phyloP scores from a whole-genome alignment of 1,140 invertebrate species.

The Dendrolimus punctatus region DNA sequence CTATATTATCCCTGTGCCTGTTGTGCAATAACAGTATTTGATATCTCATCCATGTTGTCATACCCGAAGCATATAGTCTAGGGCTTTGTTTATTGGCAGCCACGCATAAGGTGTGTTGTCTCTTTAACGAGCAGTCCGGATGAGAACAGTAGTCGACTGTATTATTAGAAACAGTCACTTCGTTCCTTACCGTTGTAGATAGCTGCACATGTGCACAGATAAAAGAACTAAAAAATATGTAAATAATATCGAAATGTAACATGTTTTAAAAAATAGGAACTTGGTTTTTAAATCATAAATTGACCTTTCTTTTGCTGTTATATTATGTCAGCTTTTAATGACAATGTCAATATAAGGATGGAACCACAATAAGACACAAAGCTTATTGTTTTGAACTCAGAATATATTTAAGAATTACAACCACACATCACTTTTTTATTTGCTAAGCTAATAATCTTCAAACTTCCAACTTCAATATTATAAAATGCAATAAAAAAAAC shows the following conservation, averaged over 20 bases:
- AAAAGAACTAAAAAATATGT: constrained; percentile 28
- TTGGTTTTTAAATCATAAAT: too few species aligned
- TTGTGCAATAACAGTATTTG: constrained; percentile 54
- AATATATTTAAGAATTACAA: too few species aligned
- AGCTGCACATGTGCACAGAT: constrained; percentile 13
- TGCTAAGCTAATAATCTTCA: too few species aligned
- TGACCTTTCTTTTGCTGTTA: too few species aligned
- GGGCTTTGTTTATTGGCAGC: constrained; percentile 40
- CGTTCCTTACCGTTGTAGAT: constrained; percentile 7
- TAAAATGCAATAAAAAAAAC: too few species aligned
- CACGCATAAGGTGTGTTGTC: constrained; percentile 54
- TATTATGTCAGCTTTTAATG: too few species aligned
- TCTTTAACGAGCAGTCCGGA: constrained; percentile 52
- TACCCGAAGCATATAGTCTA: constrained; percentile 48
- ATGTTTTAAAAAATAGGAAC: background rate
- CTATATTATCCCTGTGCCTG: constrained; percentile 56
- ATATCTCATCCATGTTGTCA: constrained; percentile 62
- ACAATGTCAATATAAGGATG: too few species aligned
- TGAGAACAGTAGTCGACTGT: constrained; percentile 42
- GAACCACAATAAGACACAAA: too few species aligned
- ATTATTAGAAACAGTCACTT: constrained; percentile 8
- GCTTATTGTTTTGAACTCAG: too few species aligned
- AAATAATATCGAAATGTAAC: constrained; percentile 22
- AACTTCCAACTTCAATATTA: too few species aligned
- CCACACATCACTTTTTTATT: too few species aligned